A percentile compares a stretch with the other conserved stretches of the same genome.
Conservation (phyloP, 2,113 vertebrate genomes). For the Camarhynchus parvulus region DNA sequence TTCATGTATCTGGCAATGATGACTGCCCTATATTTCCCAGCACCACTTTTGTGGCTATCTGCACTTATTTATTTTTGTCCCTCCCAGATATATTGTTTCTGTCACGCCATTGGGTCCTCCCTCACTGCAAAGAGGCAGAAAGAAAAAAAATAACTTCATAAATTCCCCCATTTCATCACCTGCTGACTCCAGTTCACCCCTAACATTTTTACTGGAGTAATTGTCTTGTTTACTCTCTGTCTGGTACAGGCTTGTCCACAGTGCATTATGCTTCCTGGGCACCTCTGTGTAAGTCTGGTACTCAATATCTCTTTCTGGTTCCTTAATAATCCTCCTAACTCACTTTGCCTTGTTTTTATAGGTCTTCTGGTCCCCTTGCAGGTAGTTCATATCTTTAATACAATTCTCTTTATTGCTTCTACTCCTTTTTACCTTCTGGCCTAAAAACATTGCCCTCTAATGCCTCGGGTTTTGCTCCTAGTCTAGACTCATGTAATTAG, state of each 20-base stretch:
- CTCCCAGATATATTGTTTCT: not conserved
- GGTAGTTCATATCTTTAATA: conserved; percentile 58
- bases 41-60: not conserved
- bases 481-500: conserved; percentile 27
- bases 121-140: not conserved
- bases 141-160: not conserved
- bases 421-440: conserved; percentile 45
- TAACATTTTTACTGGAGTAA: conserved; percentile 20
- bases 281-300: not conserved
- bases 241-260: not conserved
- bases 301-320: conserved; percentile 45
- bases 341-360: conserved; percentile 17
- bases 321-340: conserved; percentile 60
- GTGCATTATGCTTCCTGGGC: not conserved
- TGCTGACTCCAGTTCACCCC: conserved; percentile 1
- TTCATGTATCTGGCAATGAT: not conserved
- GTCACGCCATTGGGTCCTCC: not conserved
- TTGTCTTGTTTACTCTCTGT: not conserved
- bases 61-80: not conserved
- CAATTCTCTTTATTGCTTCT: conserved; percentile 60
- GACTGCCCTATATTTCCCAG: not conserved
- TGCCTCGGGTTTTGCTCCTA: not conserved
- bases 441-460: not conserved
- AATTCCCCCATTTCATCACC: conserved; percentile 31
- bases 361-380: conserved; percentile 28